phyloP scores from a whole-genome alignment of 1,140 invertebrate genomes.

The Saccostrea cuccullata region DNA sequence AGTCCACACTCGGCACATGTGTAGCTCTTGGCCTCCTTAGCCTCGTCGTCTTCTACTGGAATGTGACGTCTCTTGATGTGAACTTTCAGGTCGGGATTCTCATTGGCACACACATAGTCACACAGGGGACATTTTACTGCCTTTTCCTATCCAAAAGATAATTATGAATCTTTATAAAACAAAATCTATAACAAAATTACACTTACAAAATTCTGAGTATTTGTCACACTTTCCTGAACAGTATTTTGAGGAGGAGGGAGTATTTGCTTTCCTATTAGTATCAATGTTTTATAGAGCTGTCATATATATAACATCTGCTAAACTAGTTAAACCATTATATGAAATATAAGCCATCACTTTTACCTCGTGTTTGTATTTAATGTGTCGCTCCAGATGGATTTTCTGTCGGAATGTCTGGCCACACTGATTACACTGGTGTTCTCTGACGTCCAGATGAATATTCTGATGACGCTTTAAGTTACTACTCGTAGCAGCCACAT shows the following conservation, averaged over 20 bases:
- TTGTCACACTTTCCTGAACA: background rate
- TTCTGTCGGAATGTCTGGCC: slow-evolving; percentile 74
- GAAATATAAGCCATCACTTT: background rate
- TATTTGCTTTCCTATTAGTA: too few relatives aligned
- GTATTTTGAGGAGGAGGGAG: too few relatives aligned
- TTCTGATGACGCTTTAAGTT: slow-evolving; percentile 76
- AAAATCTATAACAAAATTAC: too few relatives aligned
- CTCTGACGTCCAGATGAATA: slow-evolving; percentile 72
- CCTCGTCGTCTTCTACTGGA: slow-evolving; percentile 51
- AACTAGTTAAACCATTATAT: background rate
- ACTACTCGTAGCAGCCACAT: slow-evolving; percentile 73
- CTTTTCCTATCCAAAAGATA: slow-evolving; percentile 69
- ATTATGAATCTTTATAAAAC: background rate
- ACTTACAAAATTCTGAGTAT: too few relatives aligned
- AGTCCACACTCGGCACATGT: slow-evolving; percentile 72
- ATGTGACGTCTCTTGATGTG: slow-evolving; percentile 74
- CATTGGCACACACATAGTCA: slow-evolving; percentile 76
- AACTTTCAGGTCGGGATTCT: slow-evolving; percentile 75
- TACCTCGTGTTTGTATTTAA: slow-evolving; percentile 77
- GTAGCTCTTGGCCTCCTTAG: slow-evolving; percentile 59
- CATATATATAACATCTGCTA: background rate
- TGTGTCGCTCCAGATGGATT: slow-evolving; percentile 76
- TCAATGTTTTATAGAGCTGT: background rate
- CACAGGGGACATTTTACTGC: slow-evolving; percentile 74
- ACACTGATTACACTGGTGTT: slow-evolving; percentile 70